These are phyloP conservation scores for Leptopterna dolabrata DNA, from an alignment of 2,888 invertebrate genomes.

Conservation along the genomic window DNA sequence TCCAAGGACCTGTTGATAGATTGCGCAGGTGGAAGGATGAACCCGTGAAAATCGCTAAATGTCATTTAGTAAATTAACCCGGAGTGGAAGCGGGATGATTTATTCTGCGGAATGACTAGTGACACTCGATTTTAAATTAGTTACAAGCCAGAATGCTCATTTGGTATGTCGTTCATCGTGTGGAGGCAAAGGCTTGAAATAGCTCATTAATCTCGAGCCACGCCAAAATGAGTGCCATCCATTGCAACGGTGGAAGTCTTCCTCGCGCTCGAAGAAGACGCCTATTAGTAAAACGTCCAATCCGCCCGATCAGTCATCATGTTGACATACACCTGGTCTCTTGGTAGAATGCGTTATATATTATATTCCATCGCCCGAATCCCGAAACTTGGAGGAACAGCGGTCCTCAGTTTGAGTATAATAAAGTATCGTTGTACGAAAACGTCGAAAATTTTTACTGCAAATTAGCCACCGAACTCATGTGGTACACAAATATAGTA, in stretches of 20 bases:
- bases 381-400: too few relatives aligned
- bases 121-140: constrained; percentile 53
- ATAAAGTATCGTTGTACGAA: too few relatives aligned
- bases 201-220: constrained; percentile 36
- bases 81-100: constrained; percentile 47
- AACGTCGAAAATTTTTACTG: too few relatives aligned
- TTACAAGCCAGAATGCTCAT: constrained; percentile 37
- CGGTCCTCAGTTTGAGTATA: too few relatives aligned
- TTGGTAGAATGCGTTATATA: too few relatives aligned
- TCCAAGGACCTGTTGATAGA: constrained; percentile 48
- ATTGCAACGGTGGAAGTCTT: background rate
- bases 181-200: constrained; percentile 39
- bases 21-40: constrained; percentile 53
- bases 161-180: constrained; percentile 40
- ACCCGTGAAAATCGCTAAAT: constrained; percentile 52
- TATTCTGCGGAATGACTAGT: constrained; percentile 39
- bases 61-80: constrained; percentile 54
- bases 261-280: background rate
- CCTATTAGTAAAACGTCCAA: constrained; percentile 13
- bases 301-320: background rate
- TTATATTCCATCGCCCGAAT: too few relatives aligned
- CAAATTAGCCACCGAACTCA: too few relatives aligned
- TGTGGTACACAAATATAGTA: too few relatives aligned
- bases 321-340: background rate
- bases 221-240: constrained; percentile 30